Evolutionary conservation across 2,888 invertebrate species (phyloP).

Genomic region (Meteorus colon): DNA sequence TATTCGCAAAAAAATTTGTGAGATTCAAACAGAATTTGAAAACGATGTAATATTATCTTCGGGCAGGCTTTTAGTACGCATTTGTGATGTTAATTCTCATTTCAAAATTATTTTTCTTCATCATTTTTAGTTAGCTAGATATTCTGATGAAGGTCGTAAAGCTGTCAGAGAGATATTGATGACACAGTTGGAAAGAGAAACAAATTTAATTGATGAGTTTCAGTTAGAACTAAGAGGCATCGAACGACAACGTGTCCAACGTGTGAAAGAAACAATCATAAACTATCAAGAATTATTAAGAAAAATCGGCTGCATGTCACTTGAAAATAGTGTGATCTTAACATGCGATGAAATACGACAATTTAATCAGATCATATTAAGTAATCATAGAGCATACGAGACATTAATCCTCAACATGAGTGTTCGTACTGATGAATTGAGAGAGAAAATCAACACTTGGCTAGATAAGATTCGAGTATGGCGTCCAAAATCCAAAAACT

Average conservation of each 20-base stretch:
- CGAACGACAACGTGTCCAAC: background rate
- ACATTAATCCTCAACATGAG: constrained; percentile 6
- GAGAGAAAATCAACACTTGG: constrained; percentile 21
- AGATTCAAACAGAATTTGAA: background rate
- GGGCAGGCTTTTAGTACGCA: background rate
- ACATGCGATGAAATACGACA: constrained; percentile 26
- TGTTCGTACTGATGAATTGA: constrained; percentile 7
- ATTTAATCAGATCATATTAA: constrained; percentile 21
- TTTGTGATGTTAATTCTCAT: background rate
- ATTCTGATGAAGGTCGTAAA: background rate
- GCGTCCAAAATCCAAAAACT: background rate
- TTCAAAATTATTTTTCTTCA: background rate
- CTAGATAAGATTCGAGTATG: constrained; percentile 23
- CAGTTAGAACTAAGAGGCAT: background rate
- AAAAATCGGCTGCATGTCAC: constrained; percentile 14
- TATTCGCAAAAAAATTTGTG: background rate
- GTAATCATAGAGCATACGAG: constrained; percentile 22
- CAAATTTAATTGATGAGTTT: constrained; percentile 10
- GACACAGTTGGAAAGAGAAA: background rate
- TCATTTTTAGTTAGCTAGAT: constrained; percentile 1
- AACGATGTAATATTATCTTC: background rate
- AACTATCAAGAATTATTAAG: constrained; percentile 29
- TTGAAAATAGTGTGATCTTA: background rate
- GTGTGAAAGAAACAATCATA: constrained; percentile 26
- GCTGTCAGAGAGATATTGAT: background rate